phyloP scores from a whole-genome alignment of 2,797 vertebrate species.

The Enteromius radiatus region DNA sequence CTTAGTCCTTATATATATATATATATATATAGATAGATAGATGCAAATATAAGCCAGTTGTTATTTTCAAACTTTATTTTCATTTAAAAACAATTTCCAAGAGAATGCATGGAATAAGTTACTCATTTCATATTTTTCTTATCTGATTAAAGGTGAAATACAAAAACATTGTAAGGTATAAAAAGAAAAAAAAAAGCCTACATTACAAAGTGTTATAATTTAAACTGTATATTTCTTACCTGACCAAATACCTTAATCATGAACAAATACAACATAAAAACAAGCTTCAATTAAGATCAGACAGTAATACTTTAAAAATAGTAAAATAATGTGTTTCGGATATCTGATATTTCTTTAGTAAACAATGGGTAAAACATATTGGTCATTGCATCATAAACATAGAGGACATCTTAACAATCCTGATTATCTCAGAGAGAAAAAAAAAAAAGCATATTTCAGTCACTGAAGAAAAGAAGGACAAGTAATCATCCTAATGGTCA shows the following conservation, averaged over 20 bases:
- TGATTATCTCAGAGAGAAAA: neutral
- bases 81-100: slow-evolving; percentile 38
- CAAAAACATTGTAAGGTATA: slow-evolving; percentile 63
- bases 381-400: slow-evolving; percentile 20
- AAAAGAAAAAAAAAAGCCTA: slow-evolving; percentile 53
- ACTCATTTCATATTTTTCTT: slow-evolving; percentile 50
- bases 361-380: neutral
- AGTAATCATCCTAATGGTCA: neutral
- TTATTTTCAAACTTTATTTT: slow-evolving; percentile 34
- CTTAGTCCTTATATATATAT: neutral
- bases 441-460: neutral
- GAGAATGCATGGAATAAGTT: slow-evolving; percentile 52
- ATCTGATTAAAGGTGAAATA: slow-evolving; percentile 56
- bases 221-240: slow-evolving; percentile 47
- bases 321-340: neutral
- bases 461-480: neutral
- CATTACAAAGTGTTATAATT: slow-evolving; percentile 53
- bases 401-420: neutral
- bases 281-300: slow-evolving; percentile 42
- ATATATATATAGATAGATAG: neutral
- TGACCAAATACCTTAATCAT: slow-evolving; percentile 57
- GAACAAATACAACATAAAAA: slow-evolving; percentile 56
- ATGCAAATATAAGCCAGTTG: neutral
- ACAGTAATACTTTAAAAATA: slow-evolving; percentile 11
- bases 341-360: neutral